phyloP scores from a whole-genome alignment of 2,113 vertebrate genomes.

The Corydoras sp. region DNA sequence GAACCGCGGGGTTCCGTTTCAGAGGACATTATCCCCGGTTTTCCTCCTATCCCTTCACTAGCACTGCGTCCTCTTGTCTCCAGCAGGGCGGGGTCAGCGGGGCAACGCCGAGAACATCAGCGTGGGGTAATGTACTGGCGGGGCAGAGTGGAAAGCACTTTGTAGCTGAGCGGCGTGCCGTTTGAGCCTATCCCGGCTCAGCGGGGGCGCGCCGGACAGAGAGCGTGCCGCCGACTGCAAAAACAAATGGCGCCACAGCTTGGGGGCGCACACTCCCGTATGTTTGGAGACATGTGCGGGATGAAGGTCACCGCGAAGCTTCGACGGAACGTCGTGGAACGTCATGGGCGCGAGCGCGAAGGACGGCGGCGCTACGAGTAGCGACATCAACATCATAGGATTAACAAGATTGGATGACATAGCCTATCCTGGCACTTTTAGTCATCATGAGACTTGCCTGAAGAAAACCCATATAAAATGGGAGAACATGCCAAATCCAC shows the following conservation, averaged over 20 bases:
- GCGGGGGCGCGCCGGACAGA: slow-evolving; percentile 36
- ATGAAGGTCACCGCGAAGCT: slow-evolving; percentile 29
- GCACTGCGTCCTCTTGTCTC: slow-evolving; percentile 1
- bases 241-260: slow-evolving; percentile 39
- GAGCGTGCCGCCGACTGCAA: slow-evolving; percentile 18
- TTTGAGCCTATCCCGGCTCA: slow-evolving; percentile 32
- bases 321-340: no score
- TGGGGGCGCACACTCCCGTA: slow-evolving; percentile 39
- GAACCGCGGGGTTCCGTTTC: slow-evolving; percentile 29
- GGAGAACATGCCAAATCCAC: no score
- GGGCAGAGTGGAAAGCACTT: slow-evolving; percentile 10
- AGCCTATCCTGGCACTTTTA: no score
- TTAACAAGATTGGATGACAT: no score
- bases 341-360: no score
- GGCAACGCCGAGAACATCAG: slow-evolving; percentile 35
- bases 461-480: no score
- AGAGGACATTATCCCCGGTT: slow-evolving; percentile 29
- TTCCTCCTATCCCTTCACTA: not conserved
- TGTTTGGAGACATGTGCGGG: slow-evolving; percentile 23
- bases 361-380: no score
- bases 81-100: slow-evolving; percentile 14
- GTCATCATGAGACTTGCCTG: no score
- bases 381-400: no score
- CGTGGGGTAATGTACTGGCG: slow-evolving; percentile 30
- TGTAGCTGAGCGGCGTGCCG: slow-evolving; percentile 23